A percentile compares a stretch with the other conserved stretches of the same genome.
Conservation (phyloP, 2,113 vertebrate genomes). For the Sakesphorus luctuosus region DNA sequence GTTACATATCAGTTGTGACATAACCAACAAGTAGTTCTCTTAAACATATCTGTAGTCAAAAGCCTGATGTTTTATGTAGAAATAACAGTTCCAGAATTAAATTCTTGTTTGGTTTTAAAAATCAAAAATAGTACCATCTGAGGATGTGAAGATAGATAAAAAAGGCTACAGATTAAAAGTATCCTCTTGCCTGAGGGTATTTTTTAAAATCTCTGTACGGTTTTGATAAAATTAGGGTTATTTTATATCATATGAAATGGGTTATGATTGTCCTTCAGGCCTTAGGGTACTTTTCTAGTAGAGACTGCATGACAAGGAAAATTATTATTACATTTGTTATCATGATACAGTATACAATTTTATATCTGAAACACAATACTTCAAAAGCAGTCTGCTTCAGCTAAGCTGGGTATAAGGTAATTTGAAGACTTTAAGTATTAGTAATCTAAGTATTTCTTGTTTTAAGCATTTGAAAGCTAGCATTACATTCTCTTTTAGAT, state of each 20-base stretch:
- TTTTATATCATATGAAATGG: background rate
- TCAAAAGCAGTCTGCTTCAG: background rate
- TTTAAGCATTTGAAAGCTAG: background rate
- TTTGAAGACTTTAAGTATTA: background rate
- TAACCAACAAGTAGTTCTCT: background rate
- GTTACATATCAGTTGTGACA: background rate
- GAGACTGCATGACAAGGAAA: background rate
- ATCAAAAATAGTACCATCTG: background rate
- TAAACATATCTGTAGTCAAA: background rate
- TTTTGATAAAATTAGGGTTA: background rate
- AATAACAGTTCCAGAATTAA: background rate
- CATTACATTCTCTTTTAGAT: background rate
- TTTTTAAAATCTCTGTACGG: background rate
- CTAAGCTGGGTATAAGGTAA: background rate
- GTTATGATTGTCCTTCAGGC: background rate
- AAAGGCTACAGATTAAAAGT: background rate
- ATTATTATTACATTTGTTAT: background rate
- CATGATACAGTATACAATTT: background rate
- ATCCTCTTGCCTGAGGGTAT: background rate
- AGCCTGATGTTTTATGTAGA: accelerated
- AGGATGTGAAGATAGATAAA: background rate
- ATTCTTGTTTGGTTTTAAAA: background rate
- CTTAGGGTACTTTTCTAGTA: background rate
- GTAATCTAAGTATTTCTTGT: background rate
- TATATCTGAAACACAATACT: background rate